A percentile compares a stretch with the other conserved stretches of the same genome.
phyloP scores from a whole-genome alignment of 37 sponge, comb jelly and placozoan species.

The Oopsacas minuta region DNA sequence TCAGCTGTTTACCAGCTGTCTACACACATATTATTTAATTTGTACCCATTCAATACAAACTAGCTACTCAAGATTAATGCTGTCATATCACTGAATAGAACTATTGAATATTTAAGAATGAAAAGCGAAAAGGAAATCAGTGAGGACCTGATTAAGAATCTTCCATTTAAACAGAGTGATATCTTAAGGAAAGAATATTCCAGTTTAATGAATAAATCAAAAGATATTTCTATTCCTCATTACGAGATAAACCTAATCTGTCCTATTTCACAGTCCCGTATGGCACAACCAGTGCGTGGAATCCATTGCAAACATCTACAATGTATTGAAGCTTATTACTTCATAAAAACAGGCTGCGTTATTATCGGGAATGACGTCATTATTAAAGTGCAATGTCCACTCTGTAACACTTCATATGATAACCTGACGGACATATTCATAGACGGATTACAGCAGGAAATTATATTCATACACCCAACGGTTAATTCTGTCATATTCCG shows the following conservation, averaged over 20 bases:
- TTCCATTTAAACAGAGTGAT: background rate
- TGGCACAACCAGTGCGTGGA: background rate
- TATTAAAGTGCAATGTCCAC: background rate
- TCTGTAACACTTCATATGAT: background rate
- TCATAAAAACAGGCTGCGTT: conserved; percentile 7
- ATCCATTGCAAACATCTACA: background rate
- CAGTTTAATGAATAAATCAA: background rate
- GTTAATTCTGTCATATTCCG: background rate
- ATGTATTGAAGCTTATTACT: background rate
- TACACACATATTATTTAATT: too few relatives aligned
- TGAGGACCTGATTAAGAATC: background rate
- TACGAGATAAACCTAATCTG: background rate
- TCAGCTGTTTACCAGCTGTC: too few relatives aligned
- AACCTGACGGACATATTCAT: background rate
- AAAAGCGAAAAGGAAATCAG: background rate
- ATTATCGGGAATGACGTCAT: background rate
- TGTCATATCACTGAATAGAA: too few relatives aligned
- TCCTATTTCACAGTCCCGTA: background rate
- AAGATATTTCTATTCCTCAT: background rate
- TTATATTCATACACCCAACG: background rate
- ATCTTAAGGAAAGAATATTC: background rate
- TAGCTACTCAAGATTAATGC: too few relatives aligned
- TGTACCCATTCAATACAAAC: too few relatives aligned
- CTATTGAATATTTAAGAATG: too few relatives aligned
- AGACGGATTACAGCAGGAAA: conserved; percentile 2